These are phyloP conservation scores for Drosophila anomalata DNA, from an alignment of 2,888 invertebrate genomes.

Conservation along the genomic window DNA sequence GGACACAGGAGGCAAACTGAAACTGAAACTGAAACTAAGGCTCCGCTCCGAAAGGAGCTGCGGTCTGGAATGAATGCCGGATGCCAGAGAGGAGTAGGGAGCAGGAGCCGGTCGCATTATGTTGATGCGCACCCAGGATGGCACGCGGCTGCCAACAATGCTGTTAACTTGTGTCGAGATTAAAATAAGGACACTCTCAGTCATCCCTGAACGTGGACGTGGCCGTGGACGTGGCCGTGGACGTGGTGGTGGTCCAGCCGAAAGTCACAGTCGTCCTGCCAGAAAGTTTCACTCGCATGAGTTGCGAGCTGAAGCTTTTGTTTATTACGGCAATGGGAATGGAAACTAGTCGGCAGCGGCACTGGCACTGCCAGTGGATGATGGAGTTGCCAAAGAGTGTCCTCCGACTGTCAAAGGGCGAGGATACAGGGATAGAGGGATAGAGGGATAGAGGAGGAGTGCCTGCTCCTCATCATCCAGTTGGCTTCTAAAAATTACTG, in stretches of 20 bases:
- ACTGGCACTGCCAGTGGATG: background rate
- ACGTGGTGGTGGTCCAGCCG: background rate
- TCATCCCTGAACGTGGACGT: constrained; percentile 43
- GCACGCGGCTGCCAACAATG: constrained; percentile 70
- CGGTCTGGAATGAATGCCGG: constrained; percentile 44
- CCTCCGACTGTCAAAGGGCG: constrained; percentile 5
- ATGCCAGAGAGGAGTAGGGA: constrained; percentile 1
- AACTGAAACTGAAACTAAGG: constrained; percentile 33
- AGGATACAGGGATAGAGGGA: no score
- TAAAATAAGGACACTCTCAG: constrained; percentile 73
- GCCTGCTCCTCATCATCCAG: constrained; percentile 22
- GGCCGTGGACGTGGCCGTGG: constrained; percentile 6
- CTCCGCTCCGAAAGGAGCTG: constrained; percentile 17
- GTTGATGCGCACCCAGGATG: constrained; percentile 13
- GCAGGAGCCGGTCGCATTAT: constrained; percentile 1
- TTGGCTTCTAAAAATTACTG: constrained; percentile 64
- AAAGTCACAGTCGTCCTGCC: constrained; percentile 4
- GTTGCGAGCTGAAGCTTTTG: constrained; percentile 70
- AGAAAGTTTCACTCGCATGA: constrained; percentile 62
- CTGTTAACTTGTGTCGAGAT: constrained; percentile 78
- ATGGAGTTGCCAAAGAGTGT: constrained; percentile 3
- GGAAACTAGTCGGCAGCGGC: background rate
- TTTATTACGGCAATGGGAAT: constrained; percentile 54
- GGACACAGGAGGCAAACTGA: constrained; percentile 28
- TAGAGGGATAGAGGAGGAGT: background rate